Conservation (phyloP, 92 coral and sea anemone genomes). For the Muricea muricata region DNA sequence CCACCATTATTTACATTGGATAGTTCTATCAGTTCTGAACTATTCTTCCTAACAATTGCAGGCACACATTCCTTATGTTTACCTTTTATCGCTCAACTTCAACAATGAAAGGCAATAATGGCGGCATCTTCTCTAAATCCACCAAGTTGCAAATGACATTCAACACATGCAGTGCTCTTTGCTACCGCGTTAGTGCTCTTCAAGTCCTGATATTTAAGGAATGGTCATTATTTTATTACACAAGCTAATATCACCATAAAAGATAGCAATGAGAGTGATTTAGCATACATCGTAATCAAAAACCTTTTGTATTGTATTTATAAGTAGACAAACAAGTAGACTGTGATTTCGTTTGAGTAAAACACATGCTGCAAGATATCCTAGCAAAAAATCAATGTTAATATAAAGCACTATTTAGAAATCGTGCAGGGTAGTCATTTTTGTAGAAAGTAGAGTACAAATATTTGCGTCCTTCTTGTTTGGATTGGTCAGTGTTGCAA, state of each 20-base stretch:
- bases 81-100: constrained; percentile 75
- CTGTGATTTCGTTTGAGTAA: constrained; percentile 89
- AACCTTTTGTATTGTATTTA: constrained; percentile 92
- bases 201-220: constrained; percentile 84
- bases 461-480: too few species aligned
- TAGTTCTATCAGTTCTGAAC: too few species aligned
- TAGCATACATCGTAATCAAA: too few species aligned
- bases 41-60: too few species aligned
- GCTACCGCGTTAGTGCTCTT: constrained; percentile 85
- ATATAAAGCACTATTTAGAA: background rate
- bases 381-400: constrained; percentile 53
- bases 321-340: constrained; percentile 78
- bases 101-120: constrained; percentile 81
- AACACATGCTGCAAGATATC: constrained; percentile 84
- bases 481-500: too few species aligned
- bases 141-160: constrained; percentile 82
- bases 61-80: too few species aligned
- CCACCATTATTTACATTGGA: too few species aligned
- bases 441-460: too few species aligned
- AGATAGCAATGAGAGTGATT: too few species aligned
- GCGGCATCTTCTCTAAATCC: constrained; percentile 87
- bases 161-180: constrained; percentile 78
- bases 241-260: too few species aligned
- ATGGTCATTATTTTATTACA: too few species aligned
- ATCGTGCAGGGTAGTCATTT: too few species aligned